Evolutionary conservation across 2,113 vertebrate genomes (phyloP).

Genomic region (Numenius arquata): DNA sequence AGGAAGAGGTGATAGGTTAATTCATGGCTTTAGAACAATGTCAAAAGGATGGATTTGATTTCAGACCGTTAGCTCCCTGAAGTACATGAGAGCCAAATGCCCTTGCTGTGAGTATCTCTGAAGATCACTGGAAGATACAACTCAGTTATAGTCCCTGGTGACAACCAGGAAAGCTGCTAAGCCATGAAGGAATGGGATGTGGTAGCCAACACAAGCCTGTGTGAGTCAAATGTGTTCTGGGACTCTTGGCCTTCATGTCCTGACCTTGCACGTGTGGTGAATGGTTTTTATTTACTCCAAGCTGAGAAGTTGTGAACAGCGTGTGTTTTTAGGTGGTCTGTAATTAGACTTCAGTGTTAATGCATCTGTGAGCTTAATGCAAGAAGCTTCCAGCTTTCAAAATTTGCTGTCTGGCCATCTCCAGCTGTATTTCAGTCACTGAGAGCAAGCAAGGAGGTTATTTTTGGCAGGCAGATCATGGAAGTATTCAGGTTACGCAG

Average conservation of each 20-base stretch:
- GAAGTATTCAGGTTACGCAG: neutral
- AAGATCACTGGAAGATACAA: neutral
- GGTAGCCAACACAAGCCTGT: neutral
- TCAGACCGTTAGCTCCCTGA: neutral
- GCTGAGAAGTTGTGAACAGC: neutral
- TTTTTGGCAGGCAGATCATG: neutral
- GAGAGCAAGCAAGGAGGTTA: accelerated
- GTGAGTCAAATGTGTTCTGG: neutral
- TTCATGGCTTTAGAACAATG: neutral
- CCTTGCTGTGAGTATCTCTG: neutral
- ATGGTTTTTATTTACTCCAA: neutral
- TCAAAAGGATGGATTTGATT: neutral
- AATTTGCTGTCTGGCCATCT: neutral
- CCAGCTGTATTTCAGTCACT: neutral
- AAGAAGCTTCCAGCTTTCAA: neutral
- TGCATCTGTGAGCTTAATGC: neutral
- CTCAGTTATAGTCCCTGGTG: neutral
- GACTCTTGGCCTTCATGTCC: neutral
- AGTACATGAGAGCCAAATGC: neutral
- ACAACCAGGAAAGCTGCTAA: neutral
- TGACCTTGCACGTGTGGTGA: accelerated
- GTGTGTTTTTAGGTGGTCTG: neutral
- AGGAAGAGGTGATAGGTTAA: neutral
- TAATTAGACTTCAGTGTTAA: neutral
- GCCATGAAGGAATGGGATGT: neutral